These are phyloP conservation scores for Dryomyza anilis DNA, from an alignment of 2,888 invertebrate genomes.

Conservation along the genomic window DNA sequence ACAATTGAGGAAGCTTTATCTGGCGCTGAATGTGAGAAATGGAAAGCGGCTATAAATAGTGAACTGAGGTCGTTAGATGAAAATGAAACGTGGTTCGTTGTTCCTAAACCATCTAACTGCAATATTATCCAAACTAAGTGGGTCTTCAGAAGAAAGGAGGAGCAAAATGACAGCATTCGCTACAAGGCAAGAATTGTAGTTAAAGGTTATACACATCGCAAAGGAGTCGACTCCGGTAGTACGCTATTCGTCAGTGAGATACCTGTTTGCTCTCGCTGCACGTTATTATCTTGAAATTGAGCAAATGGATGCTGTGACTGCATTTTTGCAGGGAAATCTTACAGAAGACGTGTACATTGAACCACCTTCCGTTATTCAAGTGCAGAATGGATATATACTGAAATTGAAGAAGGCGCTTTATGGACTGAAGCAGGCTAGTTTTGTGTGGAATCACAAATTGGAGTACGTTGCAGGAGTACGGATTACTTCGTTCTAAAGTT, in stretches of 20 bases:
- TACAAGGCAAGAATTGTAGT: no score
- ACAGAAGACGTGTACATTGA: background rate
- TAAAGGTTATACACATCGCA: no score
- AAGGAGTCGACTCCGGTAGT: no score
- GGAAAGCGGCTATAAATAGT: no score
- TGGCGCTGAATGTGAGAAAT: no score
- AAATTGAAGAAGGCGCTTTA: conserved; percentile 8
- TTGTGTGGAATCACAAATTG: conserved; percentile 4
- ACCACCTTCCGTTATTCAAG: background rate
- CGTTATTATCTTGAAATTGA: background rate
- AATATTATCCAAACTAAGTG: no score
- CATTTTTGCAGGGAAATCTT: conserved; percentile 6
- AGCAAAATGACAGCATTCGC: no score
- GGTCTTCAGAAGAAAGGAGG: no score
- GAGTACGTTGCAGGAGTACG: background rate
- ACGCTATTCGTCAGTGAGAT: background rate
- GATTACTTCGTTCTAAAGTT: background rate
- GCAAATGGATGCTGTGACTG: conserved; percentile 10
- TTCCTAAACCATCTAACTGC: no score
- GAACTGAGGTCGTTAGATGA: no score
- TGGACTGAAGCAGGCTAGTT: conserved; percentile 11
- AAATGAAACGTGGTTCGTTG: no score
- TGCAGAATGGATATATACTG: background rate
- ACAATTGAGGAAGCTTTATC: no score
- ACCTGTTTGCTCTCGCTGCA: background rate